Evolutionary conservation across 2,888 invertebrate species (phyloP).

Genomic region (Lysandra bellargus): DNA sequence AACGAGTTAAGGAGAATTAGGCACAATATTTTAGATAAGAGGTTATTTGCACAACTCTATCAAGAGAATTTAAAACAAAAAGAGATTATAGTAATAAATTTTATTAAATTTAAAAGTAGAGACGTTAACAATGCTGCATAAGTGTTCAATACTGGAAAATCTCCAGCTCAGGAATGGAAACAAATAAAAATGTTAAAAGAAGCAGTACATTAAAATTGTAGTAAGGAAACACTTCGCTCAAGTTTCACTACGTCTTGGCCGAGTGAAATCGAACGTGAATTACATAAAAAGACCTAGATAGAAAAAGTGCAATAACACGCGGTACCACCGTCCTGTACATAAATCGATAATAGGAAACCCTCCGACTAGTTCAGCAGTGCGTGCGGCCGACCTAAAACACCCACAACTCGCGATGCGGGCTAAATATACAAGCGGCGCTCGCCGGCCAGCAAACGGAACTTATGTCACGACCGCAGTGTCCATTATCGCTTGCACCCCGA

Average conservation of each 20-base stretch:
- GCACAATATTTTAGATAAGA: no score
- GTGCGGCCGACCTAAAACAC: constrained; percentile 79
- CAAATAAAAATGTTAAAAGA: constrained; percentile 2
- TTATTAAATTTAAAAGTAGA: not conserved
- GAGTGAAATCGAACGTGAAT: constrained; percentile 59
- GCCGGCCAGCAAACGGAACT: constrained; percentile 64
- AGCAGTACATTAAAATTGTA: constrained; percentile 30
- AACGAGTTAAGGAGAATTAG: not conserved
- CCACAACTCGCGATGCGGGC: constrained; percentile 77
- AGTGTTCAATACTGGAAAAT: not conserved
- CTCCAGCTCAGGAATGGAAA: not conserved
- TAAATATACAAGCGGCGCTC: constrained; percentile 73
- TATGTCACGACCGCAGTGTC: constrained; percentile 72
- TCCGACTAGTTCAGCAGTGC: constrained; percentile 80
- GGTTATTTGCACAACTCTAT: not conserved
- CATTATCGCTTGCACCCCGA: constrained; percentile 70
- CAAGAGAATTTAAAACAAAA: not conserved
- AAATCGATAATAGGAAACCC: constrained; percentile 80
- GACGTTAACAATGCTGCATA: not conserved
- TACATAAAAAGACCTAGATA: constrained; percentile 57
- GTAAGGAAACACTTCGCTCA: constrained; percentile 58
- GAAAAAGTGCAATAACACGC: constrained; percentile 56
- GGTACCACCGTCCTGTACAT: constrained; percentile 62
- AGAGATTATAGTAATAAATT: not conserved
- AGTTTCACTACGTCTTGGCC: constrained; percentile 67